Evolutionary conservation across 2,888 invertebrate species (phyloP), one percentile per base, ranked within the genome.

Genomic region (Uropetala carovei): DNA sequence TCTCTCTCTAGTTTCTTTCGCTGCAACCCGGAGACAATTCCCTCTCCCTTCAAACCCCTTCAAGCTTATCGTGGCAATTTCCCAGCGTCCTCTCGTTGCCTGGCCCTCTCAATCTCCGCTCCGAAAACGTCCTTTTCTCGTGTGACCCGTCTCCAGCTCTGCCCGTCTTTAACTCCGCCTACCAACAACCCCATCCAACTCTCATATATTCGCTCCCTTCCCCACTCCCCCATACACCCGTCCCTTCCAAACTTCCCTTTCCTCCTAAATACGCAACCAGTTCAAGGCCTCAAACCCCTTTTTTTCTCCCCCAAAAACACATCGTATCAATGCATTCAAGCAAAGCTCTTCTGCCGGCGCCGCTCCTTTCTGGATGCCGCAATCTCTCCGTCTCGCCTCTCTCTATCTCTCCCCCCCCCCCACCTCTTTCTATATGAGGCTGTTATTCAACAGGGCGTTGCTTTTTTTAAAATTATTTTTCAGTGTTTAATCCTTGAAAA

Each of bases 11-110:
- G 75, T 75, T 75, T 75, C 22, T 75, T 22, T 75, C 75, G 75
- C 75, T 75, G 75, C 27, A 75, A 75, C 22, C 75, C 75, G 27
- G 27, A 27, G 75, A 75, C 75, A 27, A 75, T 75, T 75, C 75
- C 22, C 27, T 75, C 75, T 75, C 75, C 75, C 13, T 75, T 75
- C 1, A 75, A 75, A 75, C 22, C 75, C 75, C 75, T 75, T 75
- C 75, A 27, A 75, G 75, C 75, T 75, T 75, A 75, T 75, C 75
- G 75, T 75, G 75, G 75, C 75, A 75, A 75, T 75, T 75, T 75
- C 75, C 75, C 75, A 75, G 27, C 27, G 22, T 75, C 75, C 75
- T 75, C 75, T 75, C 75, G 75, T 75, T 75, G 75, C 75, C 27
- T 5, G 11, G 27, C 75, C 27, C 75, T 75, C 75, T 75, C 75